A percentile compares a stretch with the other conserved stretches of the same genome.
Evolutionary conservation across 2,797 vertebrate genomes (phyloP).

Genomic region (Argentina silus): DNA sequence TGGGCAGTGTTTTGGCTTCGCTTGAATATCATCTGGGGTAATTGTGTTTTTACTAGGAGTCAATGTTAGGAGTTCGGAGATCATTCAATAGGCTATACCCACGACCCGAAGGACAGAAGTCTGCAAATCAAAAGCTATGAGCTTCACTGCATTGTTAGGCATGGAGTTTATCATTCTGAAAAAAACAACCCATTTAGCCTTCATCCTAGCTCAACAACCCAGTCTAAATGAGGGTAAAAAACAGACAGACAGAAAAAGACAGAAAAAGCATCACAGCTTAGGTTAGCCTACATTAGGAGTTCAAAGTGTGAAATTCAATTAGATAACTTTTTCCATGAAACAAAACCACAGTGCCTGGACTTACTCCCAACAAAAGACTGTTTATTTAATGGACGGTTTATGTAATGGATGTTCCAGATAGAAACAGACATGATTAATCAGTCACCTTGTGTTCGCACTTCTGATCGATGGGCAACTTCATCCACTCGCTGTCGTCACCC

Average conservation of each 20-base stretch:
- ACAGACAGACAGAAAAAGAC: neutral
- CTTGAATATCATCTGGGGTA: neutral
- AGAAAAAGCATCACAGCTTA: neutral
- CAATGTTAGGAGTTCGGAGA: neutral
- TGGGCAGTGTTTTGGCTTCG: neutral
- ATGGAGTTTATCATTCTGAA: neutral
- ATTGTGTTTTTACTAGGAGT: neutral
- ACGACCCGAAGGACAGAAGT: neutral
- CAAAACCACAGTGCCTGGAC: neutral
- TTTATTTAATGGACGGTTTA: too few species aligned
- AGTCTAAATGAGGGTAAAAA: neutral
- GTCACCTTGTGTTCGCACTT: constrained; percentile 99
- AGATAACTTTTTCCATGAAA: neutral
- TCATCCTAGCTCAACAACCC: neutral
- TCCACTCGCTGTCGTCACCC: constrained; percentile 98
- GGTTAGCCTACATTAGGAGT: neutral
- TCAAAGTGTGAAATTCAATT: neutral
- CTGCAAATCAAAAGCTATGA: neutral
- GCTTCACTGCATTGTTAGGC: neutral
- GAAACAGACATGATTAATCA: too few species aligned
- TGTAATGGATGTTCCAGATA: too few species aligned
- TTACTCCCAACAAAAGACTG: neutral
- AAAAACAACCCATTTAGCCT: neutral
- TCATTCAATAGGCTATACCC: neutral
- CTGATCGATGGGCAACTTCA: constrained; percentile 96